Percentiles rank a stretch among this genome's conserved stretches.
These are phyloP conservation scores for Pemphigus obesinymphae DNA, from an alignment of 1,140 invertebrate species.

Conservation along the genomic window DNA sequence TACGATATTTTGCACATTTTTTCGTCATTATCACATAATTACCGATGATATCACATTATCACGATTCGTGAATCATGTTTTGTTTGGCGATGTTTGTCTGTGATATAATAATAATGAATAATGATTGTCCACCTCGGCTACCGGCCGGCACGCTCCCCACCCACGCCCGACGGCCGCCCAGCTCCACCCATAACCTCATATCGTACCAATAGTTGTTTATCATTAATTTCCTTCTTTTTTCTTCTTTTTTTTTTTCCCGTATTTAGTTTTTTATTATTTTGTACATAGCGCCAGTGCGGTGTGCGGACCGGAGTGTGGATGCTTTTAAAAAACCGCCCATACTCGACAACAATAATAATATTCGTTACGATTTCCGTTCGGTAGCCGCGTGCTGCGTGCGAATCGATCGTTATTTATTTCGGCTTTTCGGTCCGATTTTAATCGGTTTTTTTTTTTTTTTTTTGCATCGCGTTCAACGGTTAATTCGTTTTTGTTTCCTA, in stretches of 20 bases:
- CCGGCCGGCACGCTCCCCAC: constrained; percentile 6
- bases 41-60: no score
- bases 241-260: not conserved
- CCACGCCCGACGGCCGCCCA: not conserved
- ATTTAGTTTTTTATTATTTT: no score
- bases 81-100: no score
- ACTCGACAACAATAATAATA: not conserved
- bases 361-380: no score
- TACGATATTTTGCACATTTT: no score
- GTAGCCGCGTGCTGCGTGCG: no score
- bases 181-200: not conserved
- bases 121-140: not conserved
- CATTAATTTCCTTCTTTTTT: not conserved
- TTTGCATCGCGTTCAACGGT: not conserved
- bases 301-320: not conserved
- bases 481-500: no score
- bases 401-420: not conserved
- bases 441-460: not conserved
- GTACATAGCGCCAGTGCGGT: no score
- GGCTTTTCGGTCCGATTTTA: not conserved
- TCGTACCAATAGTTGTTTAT: not conserved
- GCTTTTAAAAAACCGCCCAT: constrained; percentile 40
- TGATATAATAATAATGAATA: not conserved
- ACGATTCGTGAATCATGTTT: no score
- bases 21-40: no score